A percentile compares a stretch with the other conserved stretches of the same genome.
Evolutionary conservation across 2,113 vertebrate genomes (phyloP).

Genomic region (Candoia aspera): DNA sequence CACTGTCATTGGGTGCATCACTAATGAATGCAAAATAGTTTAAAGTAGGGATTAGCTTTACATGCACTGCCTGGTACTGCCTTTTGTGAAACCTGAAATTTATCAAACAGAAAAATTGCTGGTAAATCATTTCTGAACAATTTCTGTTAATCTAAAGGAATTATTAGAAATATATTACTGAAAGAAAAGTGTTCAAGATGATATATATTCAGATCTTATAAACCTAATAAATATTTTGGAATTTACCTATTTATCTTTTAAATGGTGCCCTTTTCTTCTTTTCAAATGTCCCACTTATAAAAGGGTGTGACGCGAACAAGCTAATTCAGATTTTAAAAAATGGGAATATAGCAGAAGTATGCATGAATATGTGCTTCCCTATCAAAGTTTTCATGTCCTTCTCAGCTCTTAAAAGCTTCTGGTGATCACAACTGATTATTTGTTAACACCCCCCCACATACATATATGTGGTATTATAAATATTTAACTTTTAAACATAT

Average conservation of each 20-base stretch:
- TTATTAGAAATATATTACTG: background rate
- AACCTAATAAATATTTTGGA: background rate
- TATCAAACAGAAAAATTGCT: background rate
- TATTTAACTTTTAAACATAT: background rate
- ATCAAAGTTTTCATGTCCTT: background rate
- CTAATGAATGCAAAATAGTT: background rate
- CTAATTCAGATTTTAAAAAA: background rate
- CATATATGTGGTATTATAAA: no score
- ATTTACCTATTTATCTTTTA: background rate
- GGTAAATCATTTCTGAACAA: background rate
- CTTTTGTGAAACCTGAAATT: background rate
- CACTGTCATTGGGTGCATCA: background rate
- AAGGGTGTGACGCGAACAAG: background rate
- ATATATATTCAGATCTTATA: background rate
- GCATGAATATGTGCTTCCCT: background rate
- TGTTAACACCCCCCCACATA: no score
- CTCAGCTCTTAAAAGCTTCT: background rate
- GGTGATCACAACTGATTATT: no score
- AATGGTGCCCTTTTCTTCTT: background rate
- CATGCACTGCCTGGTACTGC: background rate
- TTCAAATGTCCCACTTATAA: background rate
- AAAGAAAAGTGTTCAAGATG: background rate
- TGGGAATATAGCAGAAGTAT: background rate
- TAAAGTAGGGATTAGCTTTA: background rate
- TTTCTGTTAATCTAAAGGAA: background rate